Conservation (phyloP, 2,888 invertebrate species). For the Adelognathus sp. region DNA sequence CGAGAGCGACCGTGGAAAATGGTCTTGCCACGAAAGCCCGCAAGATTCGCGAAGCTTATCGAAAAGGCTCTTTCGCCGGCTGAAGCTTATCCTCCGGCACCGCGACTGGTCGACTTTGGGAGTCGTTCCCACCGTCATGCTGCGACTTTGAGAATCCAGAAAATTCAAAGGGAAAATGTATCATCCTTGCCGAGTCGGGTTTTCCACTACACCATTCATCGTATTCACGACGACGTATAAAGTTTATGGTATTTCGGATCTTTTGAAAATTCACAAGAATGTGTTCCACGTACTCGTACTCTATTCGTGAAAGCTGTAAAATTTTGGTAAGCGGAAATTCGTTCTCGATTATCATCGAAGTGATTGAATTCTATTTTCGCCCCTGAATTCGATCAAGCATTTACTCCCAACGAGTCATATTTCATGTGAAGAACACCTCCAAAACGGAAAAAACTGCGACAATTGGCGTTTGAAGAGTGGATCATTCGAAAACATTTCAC, state of each 20-base stretch:
- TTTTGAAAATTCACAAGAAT: not conserved
- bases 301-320: too few species aligned
- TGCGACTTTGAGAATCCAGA: not conserved
- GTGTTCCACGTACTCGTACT: not conserved
- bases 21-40: slow-evolving; percentile 37
- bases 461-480: too few species aligned
- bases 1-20: not conserved
- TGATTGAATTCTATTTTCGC: too few species aligned
- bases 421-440: too few species aligned
- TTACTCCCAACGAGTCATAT: too few species aligned
- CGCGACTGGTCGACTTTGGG: slow-evolving; percentile 11
- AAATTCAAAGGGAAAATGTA: not conserved
- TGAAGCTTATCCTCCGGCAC: slow-evolving; percentile 23
- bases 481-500: too few species aligned
- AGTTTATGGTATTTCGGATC: not conserved
- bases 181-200: not conserved
- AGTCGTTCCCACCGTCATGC: not conserved
- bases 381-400: too few species aligned
- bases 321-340: too few species aligned
- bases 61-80: slow-evolving; percentile 25
- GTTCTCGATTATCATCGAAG: too few species aligned
- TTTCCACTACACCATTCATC: not conserved
- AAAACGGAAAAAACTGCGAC: too few species aligned
- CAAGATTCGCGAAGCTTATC: slow-evolving; percentile 48
- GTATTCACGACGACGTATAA: not conserved